These are phyloP conservation scores for Hydropsyche tenuis DNA, from an alignment of 1,140 invertebrate species.

Conservation along the genomic window DNA sequence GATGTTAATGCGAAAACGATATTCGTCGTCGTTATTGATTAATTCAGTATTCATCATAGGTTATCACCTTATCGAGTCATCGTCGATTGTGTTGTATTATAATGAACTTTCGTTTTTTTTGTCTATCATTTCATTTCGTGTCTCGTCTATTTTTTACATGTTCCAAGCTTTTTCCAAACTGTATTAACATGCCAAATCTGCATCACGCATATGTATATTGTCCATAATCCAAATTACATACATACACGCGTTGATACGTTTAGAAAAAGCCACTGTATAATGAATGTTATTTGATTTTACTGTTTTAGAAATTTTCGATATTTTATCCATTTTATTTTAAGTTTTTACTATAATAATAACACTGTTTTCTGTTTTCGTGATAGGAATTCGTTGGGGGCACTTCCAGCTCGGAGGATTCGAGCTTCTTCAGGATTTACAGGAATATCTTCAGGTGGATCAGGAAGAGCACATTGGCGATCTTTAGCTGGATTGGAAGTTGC, in stretches of 20 bases:
- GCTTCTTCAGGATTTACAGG: slow-evolving; percentile 14
- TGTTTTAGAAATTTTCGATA: background rate
- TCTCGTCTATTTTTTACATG: too few species aligned
- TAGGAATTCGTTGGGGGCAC: slow-evolving; percentile 45
- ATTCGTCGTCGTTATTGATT: background rate
- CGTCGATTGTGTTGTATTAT: slow-evolving; percentile 7
- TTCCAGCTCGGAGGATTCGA: slow-evolving; percentile 40
- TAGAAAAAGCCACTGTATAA: slow-evolving; percentile 1
- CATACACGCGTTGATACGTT: background rate
- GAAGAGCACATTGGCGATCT: slow-evolving; percentile 43
- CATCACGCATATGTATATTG: too few species aligned
- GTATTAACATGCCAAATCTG: too few species aligned
- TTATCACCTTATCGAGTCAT: slow-evolving; percentile 18
- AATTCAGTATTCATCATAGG: slow-evolving; percentile 10
- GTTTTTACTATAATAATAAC: background rate
- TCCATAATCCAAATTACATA: too few species aligned
- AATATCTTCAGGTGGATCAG: background rate
- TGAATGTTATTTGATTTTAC: background rate
- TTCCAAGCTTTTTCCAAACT: too few species aligned
- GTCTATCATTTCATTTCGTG: too few species aligned
- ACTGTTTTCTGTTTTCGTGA: slow-evolving; percentile 13
- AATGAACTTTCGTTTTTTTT: background rate
- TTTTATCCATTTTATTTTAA: background rate
- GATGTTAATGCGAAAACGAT: background rate
- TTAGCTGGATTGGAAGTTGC: slow-evolving; percentile 44